Evolutionary conservation across 1,140 invertebrate genomes (phyloP).

Genomic region (Mesaphorura yosii): DNA sequence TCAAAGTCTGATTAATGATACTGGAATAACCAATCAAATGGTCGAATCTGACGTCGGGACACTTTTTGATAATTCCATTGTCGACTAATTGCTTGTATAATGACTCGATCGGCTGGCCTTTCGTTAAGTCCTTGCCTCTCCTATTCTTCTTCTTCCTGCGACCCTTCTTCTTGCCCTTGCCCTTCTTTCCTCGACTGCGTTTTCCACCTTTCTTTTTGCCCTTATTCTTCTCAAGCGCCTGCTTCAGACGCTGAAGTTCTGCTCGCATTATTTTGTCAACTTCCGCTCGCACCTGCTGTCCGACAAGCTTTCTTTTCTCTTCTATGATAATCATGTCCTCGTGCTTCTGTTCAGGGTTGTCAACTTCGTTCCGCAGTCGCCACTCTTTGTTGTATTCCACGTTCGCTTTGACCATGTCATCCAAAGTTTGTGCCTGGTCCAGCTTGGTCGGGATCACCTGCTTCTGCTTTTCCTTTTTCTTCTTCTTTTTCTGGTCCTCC

Average conservation of each 20-base stretch:
- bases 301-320: slow-evolving; percentile 70
- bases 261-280: slow-evolving; percentile 68
- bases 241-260: slow-evolving; percentile 72
- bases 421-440: slow-evolving; percentile 42
- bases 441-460: slow-evolving; percentile 48
- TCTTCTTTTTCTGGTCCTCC: slow-evolving; percentile 37
- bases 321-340: slow-evolving; percentile 69
- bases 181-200: slow-evolving; percentile 53
- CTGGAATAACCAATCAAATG: slow-evolving; percentile 67
- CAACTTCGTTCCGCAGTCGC: slow-evolving; percentile 62
- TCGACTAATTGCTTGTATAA: slow-evolving; percentile 81
- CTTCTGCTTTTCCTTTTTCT: slow-evolving; percentile 35
- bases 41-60: slow-evolving; percentile 54
- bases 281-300: slow-evolving; percentile 61
- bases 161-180: slow-evolving; percentile 53
- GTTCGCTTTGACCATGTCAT: slow-evolving; percentile 40
- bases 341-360: slow-evolving; percentile 55
- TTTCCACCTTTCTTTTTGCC: slow-evolving; percentile 41
- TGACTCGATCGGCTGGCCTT: slow-evolving; percentile 76
- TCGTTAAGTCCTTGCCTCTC: slow-evolving; percentile 93
- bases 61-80: slow-evolving; percentile 76
- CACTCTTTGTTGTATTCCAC: slow-evolving; percentile 54
- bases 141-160: slow-evolving; percentile 79
- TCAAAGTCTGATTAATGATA: slow-evolving; percentile 24
- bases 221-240: slow-evolving; percentile 57